Evolutionary conservation across 2,113 vertebrate species (phyloP).

Genomic region (Corvus moneduloides): DNA sequence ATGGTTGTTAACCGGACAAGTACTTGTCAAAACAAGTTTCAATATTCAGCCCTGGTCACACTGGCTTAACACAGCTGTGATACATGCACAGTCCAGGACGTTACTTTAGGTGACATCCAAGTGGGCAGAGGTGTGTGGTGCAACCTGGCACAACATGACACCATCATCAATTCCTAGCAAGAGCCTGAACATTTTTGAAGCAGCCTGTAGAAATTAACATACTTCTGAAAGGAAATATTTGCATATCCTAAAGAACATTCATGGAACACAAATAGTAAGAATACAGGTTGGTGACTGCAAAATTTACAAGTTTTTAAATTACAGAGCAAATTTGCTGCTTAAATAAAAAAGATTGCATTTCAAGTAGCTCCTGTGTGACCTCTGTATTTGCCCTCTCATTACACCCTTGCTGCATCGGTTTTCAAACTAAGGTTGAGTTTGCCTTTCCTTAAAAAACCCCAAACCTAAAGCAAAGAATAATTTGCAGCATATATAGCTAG

Average conservation of each 20-base stretch:
- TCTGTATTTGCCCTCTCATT: not conserved
- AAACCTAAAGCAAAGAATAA: not conserved
- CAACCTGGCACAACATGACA: not conserved
- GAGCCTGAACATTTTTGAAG: not conserved
- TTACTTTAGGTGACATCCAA: not conserved
- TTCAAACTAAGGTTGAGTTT: not conserved
- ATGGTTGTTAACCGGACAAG: not conserved
- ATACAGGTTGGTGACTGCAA: not conserved
- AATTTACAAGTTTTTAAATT: not conserved
- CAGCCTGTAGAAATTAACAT: not conserved
- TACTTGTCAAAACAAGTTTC: not conserved
- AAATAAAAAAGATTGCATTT: not conserved
- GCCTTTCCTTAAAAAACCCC: not conserved
- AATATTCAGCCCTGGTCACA: not conserved
- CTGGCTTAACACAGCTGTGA: not conserved
- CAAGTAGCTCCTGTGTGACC: not conserved
- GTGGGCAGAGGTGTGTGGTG: not conserved
- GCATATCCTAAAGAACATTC: not conserved
- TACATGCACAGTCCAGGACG: fast-evolving
- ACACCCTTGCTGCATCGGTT: not conserved
- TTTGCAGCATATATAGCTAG: not conserved
- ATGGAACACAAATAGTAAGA: not conserved
- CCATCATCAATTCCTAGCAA: not conserved
- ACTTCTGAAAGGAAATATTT: not conserved
- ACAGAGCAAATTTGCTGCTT: not conserved